Conservation (phyloP, 2,888 invertebrate species). For the Aspidiotus destructor region DNA sequence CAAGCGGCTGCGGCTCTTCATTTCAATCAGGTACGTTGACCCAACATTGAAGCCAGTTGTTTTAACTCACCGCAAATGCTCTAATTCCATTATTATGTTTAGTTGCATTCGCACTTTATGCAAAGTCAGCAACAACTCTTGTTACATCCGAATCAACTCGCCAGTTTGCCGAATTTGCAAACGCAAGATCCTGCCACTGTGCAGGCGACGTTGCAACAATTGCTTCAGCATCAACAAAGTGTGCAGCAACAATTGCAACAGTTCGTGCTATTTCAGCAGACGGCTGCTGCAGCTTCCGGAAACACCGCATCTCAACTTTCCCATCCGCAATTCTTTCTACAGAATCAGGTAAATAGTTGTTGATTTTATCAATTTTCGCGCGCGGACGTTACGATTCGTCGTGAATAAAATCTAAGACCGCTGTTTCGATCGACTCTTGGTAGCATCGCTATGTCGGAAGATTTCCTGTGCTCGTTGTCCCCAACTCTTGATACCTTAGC, state of each 20-base stretch:
- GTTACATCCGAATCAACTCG: constrained; percentile 23
- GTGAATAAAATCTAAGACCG: too few species aligned
- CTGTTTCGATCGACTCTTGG: too few species aligned
- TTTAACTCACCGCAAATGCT: not conserved
- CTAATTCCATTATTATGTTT: not conserved
- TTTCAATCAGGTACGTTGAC: constrained; percentile 23
- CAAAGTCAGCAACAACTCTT: constrained; percentile 26
- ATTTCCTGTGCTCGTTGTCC: too few species aligned
- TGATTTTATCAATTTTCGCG: too few species aligned
- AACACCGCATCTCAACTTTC: constrained; percentile 42
- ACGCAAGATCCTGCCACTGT: constrained; percentile 43
- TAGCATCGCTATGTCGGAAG: too few species aligned
- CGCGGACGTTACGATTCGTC: too few species aligned
- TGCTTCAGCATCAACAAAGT: constrained; percentile 45
- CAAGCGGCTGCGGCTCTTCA: constrained; percentile 29
- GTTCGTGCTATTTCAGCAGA: constrained; percentile 51
- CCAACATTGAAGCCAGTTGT: not conserved
- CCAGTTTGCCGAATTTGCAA: constrained; percentile 36
- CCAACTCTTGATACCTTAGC: too few species aligned
- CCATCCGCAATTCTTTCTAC: constrained; percentile 63
- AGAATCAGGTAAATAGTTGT: constrained; percentile 54
- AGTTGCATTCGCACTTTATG: constrained; percentile 13
- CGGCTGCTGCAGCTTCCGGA: constrained; percentile 29
- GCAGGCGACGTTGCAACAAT: constrained; percentile 48
- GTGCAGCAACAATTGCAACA: constrained; percentile 49